Evolutionary conservation across 2,888 invertebrate species (phyloP).

Genomic region (Drosophila diplacantha): DNA sequence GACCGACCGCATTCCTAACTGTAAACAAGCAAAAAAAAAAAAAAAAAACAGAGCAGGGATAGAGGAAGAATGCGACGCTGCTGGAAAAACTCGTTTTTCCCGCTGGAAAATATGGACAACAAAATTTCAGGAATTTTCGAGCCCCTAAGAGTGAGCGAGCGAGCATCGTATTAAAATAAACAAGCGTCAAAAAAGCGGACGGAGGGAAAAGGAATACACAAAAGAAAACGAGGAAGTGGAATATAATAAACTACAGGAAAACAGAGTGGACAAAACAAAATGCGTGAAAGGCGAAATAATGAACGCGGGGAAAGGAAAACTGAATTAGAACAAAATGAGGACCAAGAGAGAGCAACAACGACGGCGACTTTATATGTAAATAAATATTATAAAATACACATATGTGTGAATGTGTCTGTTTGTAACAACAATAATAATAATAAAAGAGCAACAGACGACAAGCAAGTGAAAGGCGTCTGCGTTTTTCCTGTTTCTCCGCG

Average conservation of each 20-base stretch:
- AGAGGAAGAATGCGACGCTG: constrained; percentile 48
- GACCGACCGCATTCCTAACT: constrained; percentile 67
- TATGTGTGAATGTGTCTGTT: constrained; percentile 22
- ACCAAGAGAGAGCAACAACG: constrained; percentile 42
- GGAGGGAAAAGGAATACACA: constrained; percentile 14
- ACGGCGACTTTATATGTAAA: constrained; percentile 53
- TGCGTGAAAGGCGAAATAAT: constrained; percentile 12
- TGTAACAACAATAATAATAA: constrained; percentile 24
- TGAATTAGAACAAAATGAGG: constrained; percentile 13
- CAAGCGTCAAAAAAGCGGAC: constrained; percentile 21
- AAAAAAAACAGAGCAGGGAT: constrained; percentile 48
- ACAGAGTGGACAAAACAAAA: constrained; percentile 32
- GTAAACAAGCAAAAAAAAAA: constrained; percentile 71
- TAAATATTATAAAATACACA: constrained; percentile 67
- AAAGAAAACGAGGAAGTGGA: constrained; percentile 22
- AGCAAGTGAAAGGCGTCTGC: constrained; percentile 64
- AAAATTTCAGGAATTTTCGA: constrained; percentile 67
- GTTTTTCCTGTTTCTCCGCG: constrained; percentile 5
- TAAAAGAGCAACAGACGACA: constrained; percentile 53
- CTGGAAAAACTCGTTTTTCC: constrained; percentile 72
- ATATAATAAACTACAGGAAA: constrained; percentile 8
- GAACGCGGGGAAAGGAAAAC: not conserved
- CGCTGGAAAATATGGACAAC: constrained; percentile 64
- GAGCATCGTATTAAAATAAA: constrained; percentile 46
- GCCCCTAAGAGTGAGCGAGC: constrained; percentile 46